These are phyloP conservation scores for Atractosteus spatula DNA, from an alignment of 2,113 vertebrate species.

Conservation along the genomic window DNA sequence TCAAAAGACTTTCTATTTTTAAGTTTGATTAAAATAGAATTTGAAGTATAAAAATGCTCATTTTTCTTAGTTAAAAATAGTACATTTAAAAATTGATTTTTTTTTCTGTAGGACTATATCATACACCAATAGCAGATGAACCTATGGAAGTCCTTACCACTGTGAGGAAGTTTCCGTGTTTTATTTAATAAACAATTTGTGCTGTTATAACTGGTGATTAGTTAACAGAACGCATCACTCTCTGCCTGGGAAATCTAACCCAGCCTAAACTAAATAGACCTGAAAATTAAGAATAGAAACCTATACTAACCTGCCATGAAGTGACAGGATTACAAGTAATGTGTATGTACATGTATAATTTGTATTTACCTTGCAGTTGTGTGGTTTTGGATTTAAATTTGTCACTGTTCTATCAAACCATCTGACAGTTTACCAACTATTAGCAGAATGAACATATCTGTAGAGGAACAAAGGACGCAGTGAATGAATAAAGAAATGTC, in stretches of 20 bases:
- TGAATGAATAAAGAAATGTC: not conserved
- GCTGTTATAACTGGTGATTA: slow-evolving; percentile 8
- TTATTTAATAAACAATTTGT: slow-evolving; percentile 4
- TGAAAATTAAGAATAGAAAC: slow-evolving; percentile 35
- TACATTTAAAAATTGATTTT: slow-evolving; percentile 11
- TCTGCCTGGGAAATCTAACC: slow-evolving; percentile 32
- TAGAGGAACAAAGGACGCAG: not conserved
- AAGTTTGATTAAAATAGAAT: not conserved
- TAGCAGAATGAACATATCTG: not conserved
- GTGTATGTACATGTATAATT: slow-evolving; percentile 36
- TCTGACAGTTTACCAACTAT: slow-evolving; percentile 4
- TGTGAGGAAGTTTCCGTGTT: slow-evolving; percentile 13
- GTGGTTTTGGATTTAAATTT: slow-evolving; percentile 53
- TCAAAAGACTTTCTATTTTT: slow-evolving; percentile 5
- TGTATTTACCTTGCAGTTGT: slow-evolving; percentile 44
- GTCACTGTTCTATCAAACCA: slow-evolving; percentile 37
- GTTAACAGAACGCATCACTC: slow-evolving; percentile 27
- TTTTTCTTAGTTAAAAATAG: slow-evolving; percentile 13
- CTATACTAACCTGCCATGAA: slow-evolving; percentile 41
- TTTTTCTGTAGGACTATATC: not conserved
- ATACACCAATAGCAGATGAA: slow-evolving; percentile 20
- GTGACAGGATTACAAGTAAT: slow-evolving; percentile 42
- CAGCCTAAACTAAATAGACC: slow-evolving; percentile 22
- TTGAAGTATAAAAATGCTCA: slow-evolving; percentile 7
- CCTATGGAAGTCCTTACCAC: slow-evolving; percentile 32